Base-by-base conservation (phyloP, 2,888 invertebrate genomes). In the Euphydryas editha region DNA sequence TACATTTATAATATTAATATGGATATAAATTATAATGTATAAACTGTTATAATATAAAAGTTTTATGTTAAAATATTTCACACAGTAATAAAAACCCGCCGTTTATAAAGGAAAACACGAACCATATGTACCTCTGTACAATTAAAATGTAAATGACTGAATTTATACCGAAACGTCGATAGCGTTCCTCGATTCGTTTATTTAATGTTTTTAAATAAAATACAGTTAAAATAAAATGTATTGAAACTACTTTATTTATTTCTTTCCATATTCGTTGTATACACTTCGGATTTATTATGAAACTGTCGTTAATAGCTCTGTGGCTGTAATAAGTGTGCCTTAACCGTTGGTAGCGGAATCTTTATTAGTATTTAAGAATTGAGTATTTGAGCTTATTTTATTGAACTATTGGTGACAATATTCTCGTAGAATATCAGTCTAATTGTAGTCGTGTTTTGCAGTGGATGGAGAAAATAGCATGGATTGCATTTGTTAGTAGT, bases 101-200 rank as follows among this genome's bases (percentile, higher is more conserved):
- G 15, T 44, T 44, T 44, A 44, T 44, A n/a, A 44, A 44, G 42
- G n/a, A 39, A 39, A 44, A 44, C 42, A 44, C n/a, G 15, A 6
- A n/a, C 15, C 42, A 6, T 44, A 3, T n/a, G 15, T n/a, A 15
- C 42, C 42, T 44, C 15, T 3, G 15, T n/a, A 44, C 42, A 44
- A 44, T 44, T 44, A 44, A 44, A 44, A 44, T 44, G 42, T 44
- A 44, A 44, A 44, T 44, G 2, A n/a, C 42, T n/a, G 42, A 44
- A 44, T 44, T 15, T 44, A 44, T 44, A n/a, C n/a, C 15, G 42
- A 15, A n/a, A 15, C n/a, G 42, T 44, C n/a, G 42, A 44, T 42
- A n/a, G 42, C 15, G n/a, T 44, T n/a, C n/a, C 42, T 44, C n/a
- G 6, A n/a, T 44, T 21, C 20, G 13, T 51, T 51, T 51, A 51